Evolutionary conservation across 2,797 vertebrate genomes (phyloP).

Genomic region (Falco columbarius): DNA sequence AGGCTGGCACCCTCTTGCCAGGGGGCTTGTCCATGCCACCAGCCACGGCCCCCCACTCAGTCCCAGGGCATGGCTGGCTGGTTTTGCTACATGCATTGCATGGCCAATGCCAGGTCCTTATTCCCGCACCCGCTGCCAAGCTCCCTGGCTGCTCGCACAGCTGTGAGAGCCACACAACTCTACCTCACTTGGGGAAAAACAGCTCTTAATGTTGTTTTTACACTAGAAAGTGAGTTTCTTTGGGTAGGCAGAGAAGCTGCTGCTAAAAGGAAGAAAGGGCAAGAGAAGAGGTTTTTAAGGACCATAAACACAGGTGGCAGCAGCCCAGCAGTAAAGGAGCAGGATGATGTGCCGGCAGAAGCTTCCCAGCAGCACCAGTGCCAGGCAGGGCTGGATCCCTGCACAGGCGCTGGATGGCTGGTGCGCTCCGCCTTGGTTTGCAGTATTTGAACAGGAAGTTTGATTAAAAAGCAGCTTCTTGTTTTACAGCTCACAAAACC

Average conservation of each 20-base stretch:
- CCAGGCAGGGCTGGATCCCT: background rate
- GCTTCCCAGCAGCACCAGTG: background rate
- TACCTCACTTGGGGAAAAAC: background rate
- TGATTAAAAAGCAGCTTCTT: background rate
- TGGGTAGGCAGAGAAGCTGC: background rate
- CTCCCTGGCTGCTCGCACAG: background rate
- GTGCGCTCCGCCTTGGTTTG: background rate
- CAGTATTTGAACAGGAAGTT: slow-evolving; percentile 14
- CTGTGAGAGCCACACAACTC: fast-evolving
- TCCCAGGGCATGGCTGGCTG: fast-evolving
- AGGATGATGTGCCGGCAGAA: background rate
- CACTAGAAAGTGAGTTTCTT: background rate
- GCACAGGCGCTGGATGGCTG: fast-evolving
- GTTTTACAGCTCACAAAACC: slow-evolving; percentile 16
- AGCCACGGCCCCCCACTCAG: background rate
- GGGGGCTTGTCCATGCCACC: fast-evolving
- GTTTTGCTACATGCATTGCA: fast-evolving
- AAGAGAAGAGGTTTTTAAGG: background rate
- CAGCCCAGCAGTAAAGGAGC: background rate
- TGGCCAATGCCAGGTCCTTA: background rate
- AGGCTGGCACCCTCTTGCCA: background rate
- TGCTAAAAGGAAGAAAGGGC: background rate
- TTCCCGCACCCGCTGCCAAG: background rate
- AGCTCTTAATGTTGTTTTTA: background rate
- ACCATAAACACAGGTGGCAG: background rate